Conservation (phyloP, 2,888 invertebrate species). For the Chrysodeixis includens region DNA sequence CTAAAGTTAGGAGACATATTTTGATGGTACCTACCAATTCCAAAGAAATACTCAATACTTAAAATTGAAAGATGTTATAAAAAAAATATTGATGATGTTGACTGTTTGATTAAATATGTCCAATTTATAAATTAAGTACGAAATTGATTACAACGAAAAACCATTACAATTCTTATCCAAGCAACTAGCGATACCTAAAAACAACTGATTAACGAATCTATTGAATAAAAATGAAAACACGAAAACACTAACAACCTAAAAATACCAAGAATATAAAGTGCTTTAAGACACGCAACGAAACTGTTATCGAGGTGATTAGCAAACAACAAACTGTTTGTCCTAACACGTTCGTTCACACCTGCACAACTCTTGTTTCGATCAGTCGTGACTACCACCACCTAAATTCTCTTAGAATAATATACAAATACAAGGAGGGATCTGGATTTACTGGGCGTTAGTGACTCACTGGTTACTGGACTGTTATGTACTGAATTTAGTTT, state of each 20-base stretch:
- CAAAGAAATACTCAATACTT: no score
- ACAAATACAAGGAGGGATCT: conserved; percentile 31
- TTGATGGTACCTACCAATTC: no score
- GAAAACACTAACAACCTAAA: conserved; percentile 10
- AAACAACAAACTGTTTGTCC: conserved; percentile 39
- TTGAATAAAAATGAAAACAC: conserved; percentile 1
- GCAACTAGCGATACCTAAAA: background rate
- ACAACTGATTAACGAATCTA: background rate
- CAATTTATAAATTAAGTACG: no score
- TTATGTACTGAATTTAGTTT: background rate
- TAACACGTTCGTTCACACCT: conserved; percentile 31
- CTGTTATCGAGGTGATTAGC: conserved; percentile 37
- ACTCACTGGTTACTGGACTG: conserved; percentile 26
- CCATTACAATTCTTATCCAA: no score
- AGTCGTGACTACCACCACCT: conserved; percentile 42
- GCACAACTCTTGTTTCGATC: conserved; percentile 46
- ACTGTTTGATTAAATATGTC: no score
- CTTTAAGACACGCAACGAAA: conserved; percentile 42
- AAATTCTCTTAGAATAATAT: conserved; percentile 37
- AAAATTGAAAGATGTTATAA: no score
- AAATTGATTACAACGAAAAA: no score
- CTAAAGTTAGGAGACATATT: no score
- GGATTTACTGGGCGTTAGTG: conserved; percentile 15
- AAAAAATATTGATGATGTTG: no score
- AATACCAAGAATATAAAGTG: conserved; percentile 22